Conservation (phyloP, 2,113 vertebrate genomes). For the Syngnathoides biaculeatus region DNA sequence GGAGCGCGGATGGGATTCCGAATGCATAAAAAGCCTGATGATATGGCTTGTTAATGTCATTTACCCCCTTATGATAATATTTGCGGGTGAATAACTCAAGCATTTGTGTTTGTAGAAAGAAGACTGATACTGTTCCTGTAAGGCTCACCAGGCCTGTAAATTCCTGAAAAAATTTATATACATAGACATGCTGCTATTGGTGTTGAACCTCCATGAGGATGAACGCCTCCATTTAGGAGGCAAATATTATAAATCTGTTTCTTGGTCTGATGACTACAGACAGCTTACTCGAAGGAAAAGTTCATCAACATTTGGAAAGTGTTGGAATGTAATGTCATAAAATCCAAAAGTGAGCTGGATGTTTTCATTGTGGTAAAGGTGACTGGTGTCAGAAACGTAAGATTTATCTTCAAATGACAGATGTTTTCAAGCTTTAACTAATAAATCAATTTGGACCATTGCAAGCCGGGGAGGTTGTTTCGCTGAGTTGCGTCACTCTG, state of each 20-base stretch:
- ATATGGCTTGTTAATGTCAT: constrained; percentile 47
- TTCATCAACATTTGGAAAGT: neutral
- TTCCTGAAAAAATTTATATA: neutral
- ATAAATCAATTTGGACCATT: neutral
- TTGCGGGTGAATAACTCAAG: constrained; percentile 48
- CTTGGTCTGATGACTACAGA: neutral
- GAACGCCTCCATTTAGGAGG: neutral
- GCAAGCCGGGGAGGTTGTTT: neutral
- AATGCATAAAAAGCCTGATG: constrained; percentile 44
- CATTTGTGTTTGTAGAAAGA: constrained; percentile 41
- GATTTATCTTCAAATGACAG: constrained; percentile 5
- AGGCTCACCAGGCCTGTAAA: constrained; percentile 16
- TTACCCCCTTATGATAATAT: constrained; percentile 51
- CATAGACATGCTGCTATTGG: constrained; percentile 11
- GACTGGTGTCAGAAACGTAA: neutral
- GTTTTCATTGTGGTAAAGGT: neutral
- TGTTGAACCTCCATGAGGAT: neutral
- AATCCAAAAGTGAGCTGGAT: neutral
- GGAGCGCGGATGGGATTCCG: constrained; percentile 53
- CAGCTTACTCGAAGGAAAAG: neutral
- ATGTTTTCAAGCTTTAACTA: neutral
- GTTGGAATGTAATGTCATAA: neutral
- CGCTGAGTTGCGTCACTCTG: neutral
- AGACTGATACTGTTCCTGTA: constrained; percentile 32
- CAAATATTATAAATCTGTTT: neutral